Base-by-base conservation (phyloP, 2,888 invertebrate genomes). In the Caenorhabditis auriculariae region DNA sequence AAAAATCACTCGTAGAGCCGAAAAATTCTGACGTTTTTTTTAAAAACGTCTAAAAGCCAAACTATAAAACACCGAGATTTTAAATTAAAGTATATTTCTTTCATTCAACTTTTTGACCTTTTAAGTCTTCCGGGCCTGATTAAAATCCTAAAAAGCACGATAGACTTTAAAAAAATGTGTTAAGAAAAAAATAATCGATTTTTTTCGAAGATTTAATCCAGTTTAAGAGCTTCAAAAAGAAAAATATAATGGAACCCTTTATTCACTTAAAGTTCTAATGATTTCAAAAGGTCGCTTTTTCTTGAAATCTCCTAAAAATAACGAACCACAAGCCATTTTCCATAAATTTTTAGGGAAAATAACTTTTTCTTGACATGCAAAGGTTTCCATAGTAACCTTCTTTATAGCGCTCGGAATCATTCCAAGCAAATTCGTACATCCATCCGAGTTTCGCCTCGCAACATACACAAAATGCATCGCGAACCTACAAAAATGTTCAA, bases 391-490 rank as follows among this genome's bases (percentile, higher is more conserved):
- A 35, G 38, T 28, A 9, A 51, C 76, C 75, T 62, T 78, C 76
- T 75, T 86, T 86, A 63, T 83, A 83, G 15, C 93, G 88, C 83
- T 98, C 96, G 78, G 90, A 91, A 68, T 96, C 95, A 82, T 96
- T 96, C 1, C 92, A 93, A 5, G 98, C 98, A 85, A 92, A 96
- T 84, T 98, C 98, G 82, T 98, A 98, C 82, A 96, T 91, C 98
- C 85, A 85, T 41, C 85, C 85, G 15, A 78, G 5, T 9, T 52
- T 38, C 6, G 43, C 28, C 0, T 43, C 17, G 38, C 63, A 64
- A 0, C 17, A 7, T 1, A 26, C 12, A 38, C 63, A 64, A 19
- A 47, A 60, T 1, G 49, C 51, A 23, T 64, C 63, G 1, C 63
- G 51, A 4, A 64, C 58, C 24, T 37, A 56, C 15, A 41, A n/a